A percentile compares a stretch with the other conserved stretches of the same genome.
Evolutionary conservation across 37 sponge, comb jelly and placozoan species (phyloP).

Genomic region (Bolinopsis microptera): DNA sequence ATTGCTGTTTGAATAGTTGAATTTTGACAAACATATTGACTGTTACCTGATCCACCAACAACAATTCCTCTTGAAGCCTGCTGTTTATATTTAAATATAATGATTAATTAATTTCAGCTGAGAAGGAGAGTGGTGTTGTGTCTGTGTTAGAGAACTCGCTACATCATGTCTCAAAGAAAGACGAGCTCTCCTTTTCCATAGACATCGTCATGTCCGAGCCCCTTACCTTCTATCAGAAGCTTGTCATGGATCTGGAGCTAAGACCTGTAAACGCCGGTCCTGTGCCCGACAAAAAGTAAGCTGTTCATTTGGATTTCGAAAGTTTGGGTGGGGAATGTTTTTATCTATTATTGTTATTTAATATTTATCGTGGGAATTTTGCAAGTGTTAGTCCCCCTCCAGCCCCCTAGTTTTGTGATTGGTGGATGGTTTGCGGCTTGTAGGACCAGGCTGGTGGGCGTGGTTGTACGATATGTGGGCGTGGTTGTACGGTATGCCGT

Average conservation of each 20-base stretch:
- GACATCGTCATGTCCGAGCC: conserved; percentile 24
- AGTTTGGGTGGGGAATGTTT: neutral
- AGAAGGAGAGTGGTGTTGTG: conserved; percentile 1
- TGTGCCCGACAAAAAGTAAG: conserved; percentile 18
- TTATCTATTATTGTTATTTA: neutral
- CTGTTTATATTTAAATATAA: no score
- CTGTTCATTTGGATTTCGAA: neutral
- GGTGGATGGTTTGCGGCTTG: no score
- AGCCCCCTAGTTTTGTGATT: no score
- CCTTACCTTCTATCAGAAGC: neutral
- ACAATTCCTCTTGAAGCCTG: no score
- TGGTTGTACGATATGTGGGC: no score
- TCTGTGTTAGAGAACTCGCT: conserved; percentile 40
- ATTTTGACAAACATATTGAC: no score
- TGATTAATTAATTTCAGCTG: conserved; percentile 29
- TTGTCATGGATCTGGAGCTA: neutral
- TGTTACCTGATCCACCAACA: no score
- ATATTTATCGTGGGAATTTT: neutral
- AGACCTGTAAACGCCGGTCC: conserved; percentile 15
- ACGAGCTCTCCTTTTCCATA: conserved; percentile 42
- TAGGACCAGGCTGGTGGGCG: no score
- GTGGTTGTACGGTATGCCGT: no score
- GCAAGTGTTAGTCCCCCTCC: no score
- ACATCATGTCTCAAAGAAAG: conserved; percentile 12
- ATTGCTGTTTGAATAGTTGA: no score